phyloP scores from a whole-genome alignment of 2,113 vertebrate species.

The Zootoca vivipara region DNA sequence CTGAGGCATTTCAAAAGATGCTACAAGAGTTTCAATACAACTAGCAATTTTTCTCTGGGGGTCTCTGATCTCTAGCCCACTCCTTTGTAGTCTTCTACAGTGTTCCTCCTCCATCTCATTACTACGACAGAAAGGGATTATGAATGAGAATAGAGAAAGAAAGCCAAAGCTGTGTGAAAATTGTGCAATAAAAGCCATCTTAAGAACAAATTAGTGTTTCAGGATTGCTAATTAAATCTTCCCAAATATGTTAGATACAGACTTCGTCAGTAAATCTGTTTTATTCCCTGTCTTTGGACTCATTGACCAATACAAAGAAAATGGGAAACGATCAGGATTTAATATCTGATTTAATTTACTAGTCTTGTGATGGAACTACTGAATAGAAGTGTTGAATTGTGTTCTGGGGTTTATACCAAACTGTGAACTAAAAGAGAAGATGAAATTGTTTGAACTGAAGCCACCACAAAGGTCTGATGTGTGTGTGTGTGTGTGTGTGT shows the following conservation, averaged over 20 bases:
- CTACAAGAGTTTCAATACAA: background rate
- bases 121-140: background rate
- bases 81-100: background rate
- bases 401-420: background rate
- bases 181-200: background rate
- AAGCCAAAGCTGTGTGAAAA: background rate
- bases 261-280: background rate
- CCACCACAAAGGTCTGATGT: background rate
- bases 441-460: background rate
- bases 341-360: background rate
- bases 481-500: too few species aligned
- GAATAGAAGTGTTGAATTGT: background rate
- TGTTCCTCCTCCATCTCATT: background rate
- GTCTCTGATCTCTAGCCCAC: background rate
- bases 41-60: background rate
- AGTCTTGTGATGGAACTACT: background rate
- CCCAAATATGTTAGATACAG: background rate
- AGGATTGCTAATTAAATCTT: background rate
- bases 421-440: background rate
- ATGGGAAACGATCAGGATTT: background rate
- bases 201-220: conserved; percentile 4
- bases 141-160: background rate
- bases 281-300: background rate
- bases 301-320: conserved; percentile 12
- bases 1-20: background rate